These are phyloP conservation scores for Azorinus chamasolen DNA, from an alignment of 2,888 invertebrate genomes.

Conservation along the genomic window DNA sequence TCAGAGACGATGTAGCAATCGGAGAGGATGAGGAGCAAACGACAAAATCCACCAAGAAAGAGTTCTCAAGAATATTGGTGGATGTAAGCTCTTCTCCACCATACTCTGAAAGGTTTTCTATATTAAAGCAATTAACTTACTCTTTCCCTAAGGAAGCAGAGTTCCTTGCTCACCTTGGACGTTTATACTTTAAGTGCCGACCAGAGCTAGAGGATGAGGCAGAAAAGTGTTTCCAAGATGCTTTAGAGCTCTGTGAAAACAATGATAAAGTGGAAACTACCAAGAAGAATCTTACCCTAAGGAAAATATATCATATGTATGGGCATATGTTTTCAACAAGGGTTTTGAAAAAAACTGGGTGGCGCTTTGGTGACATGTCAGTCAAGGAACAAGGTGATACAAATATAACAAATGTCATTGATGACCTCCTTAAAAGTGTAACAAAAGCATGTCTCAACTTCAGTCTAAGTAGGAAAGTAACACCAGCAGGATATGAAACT, in stretches of 20 bases:
- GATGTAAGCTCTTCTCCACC: conserved; percentile 49
- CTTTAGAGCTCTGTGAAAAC: conserved; percentile 44
- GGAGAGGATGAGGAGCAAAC: conserved; percentile 48
- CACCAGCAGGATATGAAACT: conserved; percentile 52
- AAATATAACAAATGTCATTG: conserved; percentile 18
- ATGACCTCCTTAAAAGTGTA: conserved; percentile 37
- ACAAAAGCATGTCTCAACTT: conserved; percentile 63
- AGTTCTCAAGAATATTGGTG: conserved; percentile 59
- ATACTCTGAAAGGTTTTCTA: conserved; percentile 60
- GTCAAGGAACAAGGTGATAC: conserved; percentile 1
- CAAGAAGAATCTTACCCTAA: conserved; percentile 45
- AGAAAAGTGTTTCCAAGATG: conserved; percentile 45
- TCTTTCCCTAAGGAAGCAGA: conserved; percentile 59
- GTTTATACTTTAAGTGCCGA: conserved; percentile 50
- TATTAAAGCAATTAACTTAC: conserved; percentile 45
- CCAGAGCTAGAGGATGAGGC: conserved; percentile 56
- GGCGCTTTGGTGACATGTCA: conserved; percentile 39
- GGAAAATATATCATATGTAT: conserved; percentile 71
- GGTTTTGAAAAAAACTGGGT: conserved; percentile 50
- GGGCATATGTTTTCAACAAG: conserved; percentile 46
- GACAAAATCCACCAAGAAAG: conserved; percentile 27
- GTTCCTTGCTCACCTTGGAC: conserved; percentile 64
- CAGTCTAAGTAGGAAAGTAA: conserved; percentile 53
- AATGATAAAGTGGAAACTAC: conserved; percentile 35
- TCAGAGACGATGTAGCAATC: conserved; percentile 59